A percentile compares a stretch with the other conserved stretches of the same genome.
Conservation (phyloP, 1,140 invertebrate genomes). For the Drosophila watanabei region DNA sequence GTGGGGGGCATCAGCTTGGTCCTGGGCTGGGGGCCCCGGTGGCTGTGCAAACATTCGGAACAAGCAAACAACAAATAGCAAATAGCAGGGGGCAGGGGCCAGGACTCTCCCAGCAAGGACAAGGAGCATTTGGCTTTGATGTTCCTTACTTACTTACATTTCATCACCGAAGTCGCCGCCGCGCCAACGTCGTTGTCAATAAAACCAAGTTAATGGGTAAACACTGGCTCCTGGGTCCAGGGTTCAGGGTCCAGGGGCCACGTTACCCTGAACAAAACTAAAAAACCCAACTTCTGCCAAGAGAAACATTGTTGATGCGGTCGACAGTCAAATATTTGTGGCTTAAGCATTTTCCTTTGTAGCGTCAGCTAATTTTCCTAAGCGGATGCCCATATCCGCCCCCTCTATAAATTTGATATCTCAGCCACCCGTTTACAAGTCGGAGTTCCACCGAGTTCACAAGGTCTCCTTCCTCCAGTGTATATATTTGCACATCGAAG, state of each 20-base stretch:
- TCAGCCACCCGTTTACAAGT: neutral
- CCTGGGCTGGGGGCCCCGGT: constrained; percentile 1
- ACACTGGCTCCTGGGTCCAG: constrained; percentile 33
- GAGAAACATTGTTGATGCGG: constrained; percentile 74
- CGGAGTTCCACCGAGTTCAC: neutral
- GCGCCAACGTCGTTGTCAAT: constrained; percentile 64
- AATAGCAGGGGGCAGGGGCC: neutral
- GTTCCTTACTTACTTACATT: constrained; percentile 75
- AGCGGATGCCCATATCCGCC: constrained; percentile 31
- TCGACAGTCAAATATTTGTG: constrained; percentile 77
- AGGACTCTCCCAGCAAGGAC: constrained; percentile 13
- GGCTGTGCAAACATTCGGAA: constrained; percentile 68
- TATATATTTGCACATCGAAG: constrained; percentile 16
- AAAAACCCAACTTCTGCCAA: constrained; percentile 68
- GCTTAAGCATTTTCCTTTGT: constrained; percentile 58
- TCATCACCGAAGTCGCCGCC: constrained; percentile 71
- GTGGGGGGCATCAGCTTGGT: neutral
- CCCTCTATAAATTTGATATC: neutral
- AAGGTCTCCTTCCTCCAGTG: neutral
- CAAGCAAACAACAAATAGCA: constrained; percentile 55
- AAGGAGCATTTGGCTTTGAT: constrained; percentile 73
- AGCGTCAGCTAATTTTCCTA: constrained; percentile 55
- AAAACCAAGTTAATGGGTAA: constrained; percentile 80
- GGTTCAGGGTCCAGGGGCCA: neutral
- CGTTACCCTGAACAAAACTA: constrained; percentile 54